phyloP scores from a whole-genome alignment of 2,888 invertebrate species.

The Onchidella celtica region DNA sequence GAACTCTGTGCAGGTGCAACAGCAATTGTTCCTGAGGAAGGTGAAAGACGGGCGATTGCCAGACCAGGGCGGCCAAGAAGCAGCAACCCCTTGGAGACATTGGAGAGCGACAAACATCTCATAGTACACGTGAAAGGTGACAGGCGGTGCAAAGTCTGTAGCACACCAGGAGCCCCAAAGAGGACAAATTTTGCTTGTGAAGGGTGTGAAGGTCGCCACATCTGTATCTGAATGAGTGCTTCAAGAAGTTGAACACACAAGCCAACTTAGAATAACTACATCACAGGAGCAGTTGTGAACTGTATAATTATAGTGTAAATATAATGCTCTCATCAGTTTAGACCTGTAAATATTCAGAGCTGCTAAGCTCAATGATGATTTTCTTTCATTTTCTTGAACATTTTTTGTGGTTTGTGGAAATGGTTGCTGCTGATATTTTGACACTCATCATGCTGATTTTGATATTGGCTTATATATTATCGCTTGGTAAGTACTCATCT shows the following conservation, averaged over 20 bases:
- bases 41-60: neutral
- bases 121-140: neutral
- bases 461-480: neutral
- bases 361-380: neutral
- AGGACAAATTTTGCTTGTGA: conserved; percentile 18
- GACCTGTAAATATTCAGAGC: neutral
- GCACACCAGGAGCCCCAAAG: neutral
- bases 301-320: neutral
- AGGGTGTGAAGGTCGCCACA: conserved; percentile 16
- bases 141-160: conserved; percentile 15
- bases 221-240: conserved; percentile 23
- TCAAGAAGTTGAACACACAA: conserved; percentile 14
- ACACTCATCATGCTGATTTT: neutral
- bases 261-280: neutral
- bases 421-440: neutral
- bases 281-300: neutral
- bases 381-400: neutral
- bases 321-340: neutral
- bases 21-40: neutral
- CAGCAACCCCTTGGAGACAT: neutral
- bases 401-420: neutral
- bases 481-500: neutral
- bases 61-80: neutral
- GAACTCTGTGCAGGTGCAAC: neutral
- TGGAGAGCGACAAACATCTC: neutral